Base-by-base conservation (phyloP, 2,797 vertebrate species). In the Thamnophis elegans region DNA sequence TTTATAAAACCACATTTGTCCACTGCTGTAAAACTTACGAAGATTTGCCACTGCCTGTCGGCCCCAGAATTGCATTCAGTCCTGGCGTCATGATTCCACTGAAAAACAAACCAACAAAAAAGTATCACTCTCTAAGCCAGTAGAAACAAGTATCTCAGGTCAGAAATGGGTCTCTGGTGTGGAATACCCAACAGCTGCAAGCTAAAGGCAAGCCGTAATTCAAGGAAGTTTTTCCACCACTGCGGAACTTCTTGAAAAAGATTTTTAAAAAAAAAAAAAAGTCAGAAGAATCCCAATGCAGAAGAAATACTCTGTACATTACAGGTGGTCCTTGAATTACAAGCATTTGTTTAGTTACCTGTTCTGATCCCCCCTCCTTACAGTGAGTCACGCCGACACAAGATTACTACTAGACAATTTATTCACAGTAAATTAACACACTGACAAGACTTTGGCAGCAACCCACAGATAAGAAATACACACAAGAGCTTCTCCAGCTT, bases 51-150 rank as follows among this genome's bases (percentile, higher is more conserved):
- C 97, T 95, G 25, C 98, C 98, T 18, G 97, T 97, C 88, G 98
- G 98, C 88, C 98, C 98, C 94, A 98, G 93, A 90, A 98, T 98
- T 90, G 98, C 98, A 56, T 98, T 98, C 91, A 98, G 96, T 26
- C 98, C 98, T 54, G 98, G 97, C 91, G 94, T 97, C 98, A 98
- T 98, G 94, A 98, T 95, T 6, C 98, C 98, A 93, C 98, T 98
- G 95, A 5, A 96, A 96, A 93, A 94, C 4, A 96, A 93, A 91
- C 2, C 92, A 86, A 47, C 0, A 32, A 85, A 85, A 62, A 36
- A 12, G 16, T 36, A 56, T 86, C 12, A 47, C 51, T 25, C 59
- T 25, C 8, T 68, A 62, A 20, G n/a, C 55, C 13, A 6, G n/a
- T 51, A 22, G 51, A 16, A 53, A 51, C 42, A 26, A 47, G 22